Base-by-base conservation (phyloP, 2,888 invertebrate species). In the Zeuzera pyrina region DNA sequence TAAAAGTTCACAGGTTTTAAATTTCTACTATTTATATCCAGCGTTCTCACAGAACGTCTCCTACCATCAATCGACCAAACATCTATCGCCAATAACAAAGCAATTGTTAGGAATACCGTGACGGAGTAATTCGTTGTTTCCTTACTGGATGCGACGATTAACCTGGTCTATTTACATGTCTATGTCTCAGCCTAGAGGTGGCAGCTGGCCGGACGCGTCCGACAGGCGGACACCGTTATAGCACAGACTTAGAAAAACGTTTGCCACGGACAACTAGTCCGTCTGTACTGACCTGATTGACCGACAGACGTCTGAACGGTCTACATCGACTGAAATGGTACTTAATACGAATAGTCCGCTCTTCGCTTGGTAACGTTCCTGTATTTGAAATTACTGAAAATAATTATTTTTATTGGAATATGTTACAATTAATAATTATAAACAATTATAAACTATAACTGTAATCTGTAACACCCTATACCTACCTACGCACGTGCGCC, bases 111-210 rank as follows among this genome's bases (percentile, higher is more conserved):
- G 57, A 64, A 57, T 54, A 54, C 57, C 58, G 74, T 78, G 79
- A 81, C 77, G 63, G 52, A 61, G 77, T 83, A 83, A 81, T 81
- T 76, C 78, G 70, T 69, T 66, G 77, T 83, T 83, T 81, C 81
- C 76, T 65, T 49, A 66, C 45, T 65, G 58, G 70, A 67, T 65
- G 72, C 77, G 79, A 79, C 81, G 79, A 81, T 83, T 83, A 81
- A 69, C 61, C 63, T 52, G 65, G 71, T 73, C 81, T 76, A 83
- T 83, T 83, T 83, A 79, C 67, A 79, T 81, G 81, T 83, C 81
- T 66, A 66, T 77, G 54, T 55, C 52, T 55, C 48, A 46, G 53
- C 58, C 55, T n/a, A 50, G 66, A 73, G 64, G 67, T 74, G 81
- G 76, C 81, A 81, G 77, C 79, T 78, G 79, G 61, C 52, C 52